phyloP scores from a whole-genome alignment of 2,113 vertebrate species.

The Empidonax traillii region DNA sequence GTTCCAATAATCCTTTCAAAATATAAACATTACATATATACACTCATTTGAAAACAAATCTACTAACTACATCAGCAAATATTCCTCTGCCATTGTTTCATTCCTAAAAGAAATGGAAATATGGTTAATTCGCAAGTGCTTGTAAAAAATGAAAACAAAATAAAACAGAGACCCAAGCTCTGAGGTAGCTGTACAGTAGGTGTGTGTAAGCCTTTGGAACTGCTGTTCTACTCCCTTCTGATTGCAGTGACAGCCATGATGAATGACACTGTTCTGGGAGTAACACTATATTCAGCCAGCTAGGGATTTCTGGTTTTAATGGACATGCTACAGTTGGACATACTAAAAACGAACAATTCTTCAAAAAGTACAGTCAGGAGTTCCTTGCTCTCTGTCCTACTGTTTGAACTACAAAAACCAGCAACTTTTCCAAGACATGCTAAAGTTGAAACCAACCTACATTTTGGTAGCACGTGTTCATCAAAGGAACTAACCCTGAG shows the following conservation, averaged over 20 bases:
- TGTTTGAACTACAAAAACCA: not conserved
- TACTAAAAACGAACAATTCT: not conserved
- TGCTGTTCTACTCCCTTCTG: not conserved
- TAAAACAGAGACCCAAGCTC: not conserved
- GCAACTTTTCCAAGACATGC: not conserved
- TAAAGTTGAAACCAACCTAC: conserved; percentile 4
- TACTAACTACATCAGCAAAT: not conserved
- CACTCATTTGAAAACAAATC: not conserved
- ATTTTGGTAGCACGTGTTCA: not conserved
- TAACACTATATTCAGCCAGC: not conserved
- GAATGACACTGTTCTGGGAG: not conserved
- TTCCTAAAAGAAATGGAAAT: not conserved
- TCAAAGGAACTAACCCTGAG: not conserved
- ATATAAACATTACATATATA: not conserved
- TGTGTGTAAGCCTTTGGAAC: not conserved
- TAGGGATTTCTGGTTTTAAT: not conserved
- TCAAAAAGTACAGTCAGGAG: not conserved
- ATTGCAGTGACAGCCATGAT: not conserved
- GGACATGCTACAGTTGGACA: not conserved
- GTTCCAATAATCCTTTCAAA: not conserved
- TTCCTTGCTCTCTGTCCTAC: not conserved
- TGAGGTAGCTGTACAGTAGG: not conserved
- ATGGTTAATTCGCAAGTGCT: not conserved
- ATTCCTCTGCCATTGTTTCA: not conserved
- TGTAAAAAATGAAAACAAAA: not conserved